Evolutionary conservation across 2,797 vertebrate species (phyloP).

Genomic region (Cossypha polioptera): DNA sequence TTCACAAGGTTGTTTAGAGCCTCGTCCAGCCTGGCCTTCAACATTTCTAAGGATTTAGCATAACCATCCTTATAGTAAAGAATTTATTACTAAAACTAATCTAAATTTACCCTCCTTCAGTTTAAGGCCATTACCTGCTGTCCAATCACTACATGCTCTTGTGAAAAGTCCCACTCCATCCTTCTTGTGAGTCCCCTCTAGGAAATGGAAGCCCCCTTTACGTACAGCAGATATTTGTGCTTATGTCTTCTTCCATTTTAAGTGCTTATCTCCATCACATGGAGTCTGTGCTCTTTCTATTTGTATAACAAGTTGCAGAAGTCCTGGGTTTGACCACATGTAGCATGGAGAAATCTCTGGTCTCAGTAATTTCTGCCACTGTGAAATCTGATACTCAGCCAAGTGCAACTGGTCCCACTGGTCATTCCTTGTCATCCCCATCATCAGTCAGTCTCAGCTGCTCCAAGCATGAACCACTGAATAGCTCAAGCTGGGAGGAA

Average conservation of each 20-base stretch:
- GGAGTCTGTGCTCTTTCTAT: neutral
- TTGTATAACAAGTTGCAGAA: neutral
- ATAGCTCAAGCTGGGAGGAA: neutral
- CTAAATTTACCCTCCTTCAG: neutral
- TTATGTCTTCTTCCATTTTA: neutral
- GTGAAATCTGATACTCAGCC: neutral
- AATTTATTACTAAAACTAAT: neutral
- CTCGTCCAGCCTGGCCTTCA: neutral
- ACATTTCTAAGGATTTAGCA: neutral
- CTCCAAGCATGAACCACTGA: neutral
- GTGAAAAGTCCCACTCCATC: neutral
- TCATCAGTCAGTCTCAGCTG: neutral
- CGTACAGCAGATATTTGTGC: neutral
- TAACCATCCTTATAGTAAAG: neutral
- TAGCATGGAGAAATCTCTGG: neutral
- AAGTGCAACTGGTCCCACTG: too few species aligned
- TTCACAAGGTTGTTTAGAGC: neutral
- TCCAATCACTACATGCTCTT: neutral
- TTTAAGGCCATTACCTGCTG: neutral
- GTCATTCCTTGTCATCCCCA: fast-evolving
- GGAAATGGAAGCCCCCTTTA: neutral
- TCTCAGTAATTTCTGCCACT: neutral
- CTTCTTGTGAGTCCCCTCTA: neutral
- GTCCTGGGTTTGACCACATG: neutral
- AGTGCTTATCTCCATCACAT: neutral